Evolutionary conservation across 2,113 vertebrate genomes (phyloP), one percentile per base, ranked within the genome.

Genomic region (Loxodonta africana): DNA sequence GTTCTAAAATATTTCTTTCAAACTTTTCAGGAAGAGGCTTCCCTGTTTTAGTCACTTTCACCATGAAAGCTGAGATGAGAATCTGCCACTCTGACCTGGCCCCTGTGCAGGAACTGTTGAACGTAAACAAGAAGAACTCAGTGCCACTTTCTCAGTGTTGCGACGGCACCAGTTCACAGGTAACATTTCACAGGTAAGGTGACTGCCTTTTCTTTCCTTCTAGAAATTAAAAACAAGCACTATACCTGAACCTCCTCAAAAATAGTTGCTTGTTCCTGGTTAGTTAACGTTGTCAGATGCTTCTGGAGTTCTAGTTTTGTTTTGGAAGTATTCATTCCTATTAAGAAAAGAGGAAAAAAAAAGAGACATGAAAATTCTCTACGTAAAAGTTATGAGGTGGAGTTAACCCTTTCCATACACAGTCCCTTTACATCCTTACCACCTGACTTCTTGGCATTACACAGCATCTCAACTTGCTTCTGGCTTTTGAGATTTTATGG

Each of bases 281-380:
- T 99, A 91, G 99, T 99, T 98, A 99, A 98, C n/a, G 98, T 99
- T 51, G 99, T 99, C 97, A 99, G 97, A 97, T 99, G 99, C 97
- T 98, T 99, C 98, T 99, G 99, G 77, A 99, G 99, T 97, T 99
- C 99, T 97, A 99, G 97, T 98, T 99, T 99, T 91, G 99, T 99
- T 98, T 99, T 99, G 83, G 99, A 99, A 97, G 99, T 98, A 87
- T 99, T 98, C 77, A 99, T 98, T 97, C 99, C 99, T 99, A 97
- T 48, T 57, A 88, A 96, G 30, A 78, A 60, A 81, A 26, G 82
- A 97, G 90, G 78, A 73, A 94, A 88, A 87, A 87, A 65, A 69
- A 21, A 96, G 85, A 33, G 74, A 53, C 51, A 73, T 48, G 85
- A 91, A 41, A 86, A 94, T 28, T 77, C 10, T 41, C 8, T 1